Conservation (phyloP, 2,113 vertebrate species). For the Tragelaphus imberbis region DNA sequence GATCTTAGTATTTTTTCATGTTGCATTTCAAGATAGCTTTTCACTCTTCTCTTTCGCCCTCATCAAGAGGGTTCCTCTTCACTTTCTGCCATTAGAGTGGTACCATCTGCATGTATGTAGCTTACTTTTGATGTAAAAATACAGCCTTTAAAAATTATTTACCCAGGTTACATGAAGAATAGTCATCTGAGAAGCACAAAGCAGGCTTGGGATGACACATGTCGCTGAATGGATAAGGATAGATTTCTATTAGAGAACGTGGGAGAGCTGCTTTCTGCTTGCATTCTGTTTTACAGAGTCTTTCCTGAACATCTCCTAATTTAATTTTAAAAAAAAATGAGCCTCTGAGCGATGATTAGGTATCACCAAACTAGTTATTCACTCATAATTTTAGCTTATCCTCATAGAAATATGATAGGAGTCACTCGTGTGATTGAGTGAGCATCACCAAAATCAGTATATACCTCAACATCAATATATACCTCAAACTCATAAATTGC, state of each 20-base stretch:
- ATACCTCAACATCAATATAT: not conserved
- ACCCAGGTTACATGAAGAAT: not conserved
- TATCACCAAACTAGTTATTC: constrained; percentile 25
- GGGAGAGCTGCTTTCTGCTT: constrained; percentile 28
- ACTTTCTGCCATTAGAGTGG: not conserved
- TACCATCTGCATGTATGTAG: not conserved
- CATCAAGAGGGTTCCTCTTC: not conserved
- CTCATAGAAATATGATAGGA: constrained; percentile 5
- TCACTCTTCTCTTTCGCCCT: not conserved
- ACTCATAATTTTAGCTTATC: constrained; percentile 1
- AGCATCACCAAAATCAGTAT: not conserved
- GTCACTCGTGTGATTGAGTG: constrained; percentile 1
- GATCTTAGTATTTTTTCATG: not conserved
- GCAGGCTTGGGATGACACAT: not conserved
- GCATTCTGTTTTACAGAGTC: constrained; percentile 46
- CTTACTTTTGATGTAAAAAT: not conserved
- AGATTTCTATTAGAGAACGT: not conserved
- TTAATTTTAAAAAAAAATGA: constrained; percentile 49
- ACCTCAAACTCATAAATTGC: not conserved
- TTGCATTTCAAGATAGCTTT: not conserved
- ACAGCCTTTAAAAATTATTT: not conserved
- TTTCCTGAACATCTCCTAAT: constrained; percentile 51
- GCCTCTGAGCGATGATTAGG: constrained; percentile 37
- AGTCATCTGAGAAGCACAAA: not conserved
- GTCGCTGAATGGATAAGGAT: not conserved